A percentile compares a stretch with the other conserved stretches of the same genome.
phyloP scores from a whole-genome alignment of 1,140 invertebrate species.

The Melipona quadrifasciata region DNA sequence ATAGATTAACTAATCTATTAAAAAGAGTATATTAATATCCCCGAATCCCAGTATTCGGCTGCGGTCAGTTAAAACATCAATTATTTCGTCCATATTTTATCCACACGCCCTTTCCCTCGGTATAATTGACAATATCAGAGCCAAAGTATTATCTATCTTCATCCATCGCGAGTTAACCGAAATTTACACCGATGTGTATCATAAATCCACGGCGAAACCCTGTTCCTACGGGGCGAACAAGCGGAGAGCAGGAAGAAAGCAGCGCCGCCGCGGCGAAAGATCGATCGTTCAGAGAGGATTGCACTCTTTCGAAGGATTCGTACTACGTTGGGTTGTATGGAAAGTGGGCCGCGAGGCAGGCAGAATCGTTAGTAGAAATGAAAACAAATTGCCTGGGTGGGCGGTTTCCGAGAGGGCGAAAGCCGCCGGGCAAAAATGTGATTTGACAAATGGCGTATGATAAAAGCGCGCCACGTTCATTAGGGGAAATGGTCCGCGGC shows the following conservation, averaged over 20 bases:
- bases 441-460: constrained; percentile 64
- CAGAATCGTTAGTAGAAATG: constrained; percentile 73
- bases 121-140: background rate
- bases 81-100: background rate
- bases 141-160: background rate
- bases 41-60: background rate
- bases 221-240: background rate
- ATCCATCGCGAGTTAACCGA: background rate
- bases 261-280: constrained; percentile 37
- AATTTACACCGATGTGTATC: background rate
- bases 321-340: constrained; percentile 18
- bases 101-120: too few species aligned
- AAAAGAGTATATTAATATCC: too few species aligned
- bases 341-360: constrained; percentile 60
- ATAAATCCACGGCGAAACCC: constrained; percentile 9
- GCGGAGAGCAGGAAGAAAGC: background rate
- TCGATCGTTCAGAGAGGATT: constrained; percentile 59
- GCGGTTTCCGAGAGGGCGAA: constrained; percentile 40
- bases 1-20: too few species aligned
- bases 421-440: constrained; percentile 36
- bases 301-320: constrained; percentile 52
- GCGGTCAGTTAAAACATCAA: background rate
- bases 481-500: constrained; percentile 51
- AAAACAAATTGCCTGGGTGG: constrained; percentile 73
- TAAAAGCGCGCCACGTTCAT: constrained; percentile 68